These are phyloP conservation scores for Catotricha subobsoleta DNA, from an alignment of 2,888 invertebrate species.

Conservation along the genomic window DNA sequence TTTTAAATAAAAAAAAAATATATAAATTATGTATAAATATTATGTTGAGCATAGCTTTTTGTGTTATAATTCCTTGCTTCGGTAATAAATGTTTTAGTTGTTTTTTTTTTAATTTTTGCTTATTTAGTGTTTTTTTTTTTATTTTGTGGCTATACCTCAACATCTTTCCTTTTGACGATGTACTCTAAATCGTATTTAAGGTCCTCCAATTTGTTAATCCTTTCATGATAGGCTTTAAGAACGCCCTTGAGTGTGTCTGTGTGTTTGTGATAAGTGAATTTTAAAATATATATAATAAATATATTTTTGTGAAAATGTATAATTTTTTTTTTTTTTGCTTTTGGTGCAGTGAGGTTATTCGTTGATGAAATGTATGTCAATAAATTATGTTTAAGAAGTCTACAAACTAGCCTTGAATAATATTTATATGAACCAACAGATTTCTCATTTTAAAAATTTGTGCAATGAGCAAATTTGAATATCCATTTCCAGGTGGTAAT, in stretches of 20 bases:
- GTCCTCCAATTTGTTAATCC: conserved; percentile 28
- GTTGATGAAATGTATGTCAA: too few relatives aligned
- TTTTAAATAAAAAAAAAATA: background rate
- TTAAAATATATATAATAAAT: conserved; percentile 1
- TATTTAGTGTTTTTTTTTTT: too few relatives aligned
- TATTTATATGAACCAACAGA: too few relatives aligned
- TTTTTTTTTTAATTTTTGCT: background rate
- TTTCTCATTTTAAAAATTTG: too few relatives aligned
- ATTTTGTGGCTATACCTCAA: conserved; percentile 57
- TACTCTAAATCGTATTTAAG: conserved; percentile 97
- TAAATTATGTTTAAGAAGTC: too few relatives aligned
- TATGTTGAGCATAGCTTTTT: background rate
- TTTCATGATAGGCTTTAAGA: conserved; percentile 25
- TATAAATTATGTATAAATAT: background rate
- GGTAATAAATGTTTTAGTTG: background rate
- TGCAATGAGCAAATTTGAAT: too few relatives aligned
- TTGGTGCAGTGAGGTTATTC: too few relatives aligned
- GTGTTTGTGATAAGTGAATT: background rate
- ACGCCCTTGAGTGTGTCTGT: conserved; percentile 9
- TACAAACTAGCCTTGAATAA: too few relatives aligned
- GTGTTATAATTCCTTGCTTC: background rate
- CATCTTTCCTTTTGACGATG: conserved; percentile 95
- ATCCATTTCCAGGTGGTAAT: too few relatives aligned
- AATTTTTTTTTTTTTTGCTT: background rate
- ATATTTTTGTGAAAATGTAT: background rate